phyloP scores from a whole-genome alignment of 2,888 invertebrate species.

The Metacarcinus magister region DNA sequence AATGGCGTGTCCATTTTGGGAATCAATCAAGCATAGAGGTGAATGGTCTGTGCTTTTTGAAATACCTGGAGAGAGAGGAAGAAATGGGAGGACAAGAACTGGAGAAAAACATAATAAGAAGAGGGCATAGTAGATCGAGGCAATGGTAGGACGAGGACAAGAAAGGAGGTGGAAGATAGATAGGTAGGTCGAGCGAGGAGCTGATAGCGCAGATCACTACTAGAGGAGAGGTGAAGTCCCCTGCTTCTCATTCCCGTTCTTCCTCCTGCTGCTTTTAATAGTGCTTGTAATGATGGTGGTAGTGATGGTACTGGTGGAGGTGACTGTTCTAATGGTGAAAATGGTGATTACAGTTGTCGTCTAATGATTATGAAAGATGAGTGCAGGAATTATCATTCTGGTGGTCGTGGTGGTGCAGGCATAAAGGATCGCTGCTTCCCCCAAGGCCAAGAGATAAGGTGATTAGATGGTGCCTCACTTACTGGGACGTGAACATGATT shows the following conservation, averaged over 20 bases:
- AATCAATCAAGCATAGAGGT: conserved; percentile 22
- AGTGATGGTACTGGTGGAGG: background rate
- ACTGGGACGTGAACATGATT: background rate
- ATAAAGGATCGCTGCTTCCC: background rate
- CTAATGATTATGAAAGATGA: conserved; percentile 17
- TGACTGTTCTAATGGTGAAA: background rate
- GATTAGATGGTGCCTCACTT: background rate
- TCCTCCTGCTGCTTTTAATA: background rate
- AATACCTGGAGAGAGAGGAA: background rate
- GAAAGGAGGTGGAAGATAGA: conserved; percentile 17
- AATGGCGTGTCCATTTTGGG: background rate
- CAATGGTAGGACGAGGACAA: background rate
- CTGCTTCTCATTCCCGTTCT: background rate
- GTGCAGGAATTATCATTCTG: background rate
- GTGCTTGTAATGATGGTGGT: conserved; percentile 18
- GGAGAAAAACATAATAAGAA: background rate
- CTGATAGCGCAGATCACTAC: conserved; percentile 51
- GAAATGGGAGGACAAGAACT: background rate
- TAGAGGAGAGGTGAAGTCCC: conserved; percentile 33
- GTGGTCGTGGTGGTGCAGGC: background rate
- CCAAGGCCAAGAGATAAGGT: background rate
- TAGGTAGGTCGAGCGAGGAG: background rate
- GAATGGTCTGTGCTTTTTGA: background rate
- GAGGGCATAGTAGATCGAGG: background rate
- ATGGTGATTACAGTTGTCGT: conserved; percentile 38